These are phyloP conservation scores for Porites australiensis DNA, from an alignment of 64 coral and sea anemone species.

Conservation along the genomic window DNA sequence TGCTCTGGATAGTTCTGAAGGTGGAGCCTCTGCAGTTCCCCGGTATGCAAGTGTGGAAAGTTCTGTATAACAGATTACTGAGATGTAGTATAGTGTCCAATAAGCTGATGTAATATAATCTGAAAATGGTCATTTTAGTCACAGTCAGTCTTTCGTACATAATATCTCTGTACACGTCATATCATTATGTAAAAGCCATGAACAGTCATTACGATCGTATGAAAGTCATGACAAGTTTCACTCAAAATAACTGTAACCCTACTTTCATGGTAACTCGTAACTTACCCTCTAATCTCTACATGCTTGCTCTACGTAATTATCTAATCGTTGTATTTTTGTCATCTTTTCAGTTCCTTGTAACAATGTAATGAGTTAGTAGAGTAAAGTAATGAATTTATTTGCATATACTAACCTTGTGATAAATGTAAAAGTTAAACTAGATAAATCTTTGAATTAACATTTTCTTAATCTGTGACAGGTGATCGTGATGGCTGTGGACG, in stretches of 20 bases:
- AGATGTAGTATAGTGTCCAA: neutral
- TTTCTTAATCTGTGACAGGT: conserved; percentile 61
- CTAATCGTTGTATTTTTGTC: too few relatives aligned
- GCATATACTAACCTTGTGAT: neutral
- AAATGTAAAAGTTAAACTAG: neutral
- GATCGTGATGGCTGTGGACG: conserved; percentile 55
- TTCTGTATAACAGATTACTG: conserved; percentile 66
- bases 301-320: too few relatives aligned
- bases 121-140: neutral
- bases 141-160: neutral
- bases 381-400: neutral
- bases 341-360: too few relatives aligned
- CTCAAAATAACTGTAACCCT: too few relatives aligned
- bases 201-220: conserved; percentile 7
- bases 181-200: too few relatives aligned
- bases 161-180: too few relatives aligned
- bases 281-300: too few relatives aligned
- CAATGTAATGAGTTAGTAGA: neutral
- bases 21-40: conserved; percentile 48
- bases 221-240: neutral
- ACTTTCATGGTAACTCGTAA: too few relatives aligned
- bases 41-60: conserved; percentile 95
- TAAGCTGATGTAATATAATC: neutral
- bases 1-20: conserved; percentile 70
- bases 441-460: conserved; percentile 39